Base-by-base conservation (phyloP, 2,888 invertebrate species). In the Drosophila anceps region DNA sequence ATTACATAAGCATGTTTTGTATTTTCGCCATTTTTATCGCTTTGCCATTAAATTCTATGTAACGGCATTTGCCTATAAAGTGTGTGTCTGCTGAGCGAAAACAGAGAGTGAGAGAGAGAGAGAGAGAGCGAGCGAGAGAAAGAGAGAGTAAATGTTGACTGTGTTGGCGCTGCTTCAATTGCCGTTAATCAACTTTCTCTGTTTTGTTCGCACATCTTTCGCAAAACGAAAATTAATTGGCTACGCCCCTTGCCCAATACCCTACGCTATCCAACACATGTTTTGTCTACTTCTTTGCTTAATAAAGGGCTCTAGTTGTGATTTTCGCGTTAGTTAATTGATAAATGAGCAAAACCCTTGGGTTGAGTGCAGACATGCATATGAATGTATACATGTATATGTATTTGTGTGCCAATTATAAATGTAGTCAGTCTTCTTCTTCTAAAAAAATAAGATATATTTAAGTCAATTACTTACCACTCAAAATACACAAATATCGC, bases 161-260 rank as follows among this genome's bases (percentile, higher is more conserved):
- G 55, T 46, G 44, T 39, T 31, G 20, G 35, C 20, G 29, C 8
- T 48, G 65, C 27, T 59, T 50, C 48, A 35, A 33, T 27, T 69
- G 69, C 79, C 79, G 86, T 79, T 84, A 84, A 84, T 84, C 84
- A 84, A 88, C 72, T 83, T 85, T 84, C 68, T 65, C 64, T 73
- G 72, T 73, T 81, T 69, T 86, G 69, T 73, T 84, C 67, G 61
- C 60, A 24, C 69, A 57, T 68, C 64, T 78, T 72, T 60, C 72
- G 55, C 62, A 83, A 84, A 84, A 76, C 87, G 84, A 75, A 84
- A 81, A 84, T 84, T 84, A 84, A 84, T 84, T 88, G 89, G 70
- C 62, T 61, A 24, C 15, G 39, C 69, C 66, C 69, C 68, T 24
- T 18, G 27, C 54, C 20, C n/a, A 39, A 27, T 39, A 10, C 57